Evolutionary conservation across 2,113 vertebrate genomes (phyloP).

Genomic region (Egretta garzetta): DNA sequence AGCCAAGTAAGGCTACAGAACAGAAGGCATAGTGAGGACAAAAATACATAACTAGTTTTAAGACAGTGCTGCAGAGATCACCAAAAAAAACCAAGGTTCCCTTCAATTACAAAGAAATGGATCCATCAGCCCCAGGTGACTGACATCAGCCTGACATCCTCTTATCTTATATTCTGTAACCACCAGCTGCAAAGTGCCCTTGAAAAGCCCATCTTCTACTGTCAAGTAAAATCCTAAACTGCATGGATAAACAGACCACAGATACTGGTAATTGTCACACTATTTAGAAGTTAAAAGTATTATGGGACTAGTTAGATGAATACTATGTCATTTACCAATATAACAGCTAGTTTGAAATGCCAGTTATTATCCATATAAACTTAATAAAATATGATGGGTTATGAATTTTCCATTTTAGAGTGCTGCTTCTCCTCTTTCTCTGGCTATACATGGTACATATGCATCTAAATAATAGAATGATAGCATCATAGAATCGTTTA

Average conservation of each 20-base stretch:
- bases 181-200: neutral
- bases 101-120: neutral
- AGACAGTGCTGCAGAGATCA: neutral
- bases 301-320: neutral
- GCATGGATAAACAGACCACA: neutral
- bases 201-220: neutral
- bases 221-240: neutral
- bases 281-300: neutral
- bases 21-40: neutral
- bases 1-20: neutral
- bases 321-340: neutral
- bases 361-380: neutral
- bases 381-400: neutral
- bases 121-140: neutral
- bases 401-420: neutral
- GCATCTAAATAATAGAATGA: neutral
- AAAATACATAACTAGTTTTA: neutral
- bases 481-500: no score
- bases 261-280: neutral
- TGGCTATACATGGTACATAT: neutral
- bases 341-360: neutral
- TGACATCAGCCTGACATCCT: neutral
- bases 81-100: neutral
- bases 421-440: neutral
- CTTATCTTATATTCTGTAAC: neutral